A percentile compares a stretch with the other conserved stretches of the same genome.
phyloP scores from a whole-genome alignment of 2,888 invertebrate genomes.

The Xestia ashworthii region DNA sequence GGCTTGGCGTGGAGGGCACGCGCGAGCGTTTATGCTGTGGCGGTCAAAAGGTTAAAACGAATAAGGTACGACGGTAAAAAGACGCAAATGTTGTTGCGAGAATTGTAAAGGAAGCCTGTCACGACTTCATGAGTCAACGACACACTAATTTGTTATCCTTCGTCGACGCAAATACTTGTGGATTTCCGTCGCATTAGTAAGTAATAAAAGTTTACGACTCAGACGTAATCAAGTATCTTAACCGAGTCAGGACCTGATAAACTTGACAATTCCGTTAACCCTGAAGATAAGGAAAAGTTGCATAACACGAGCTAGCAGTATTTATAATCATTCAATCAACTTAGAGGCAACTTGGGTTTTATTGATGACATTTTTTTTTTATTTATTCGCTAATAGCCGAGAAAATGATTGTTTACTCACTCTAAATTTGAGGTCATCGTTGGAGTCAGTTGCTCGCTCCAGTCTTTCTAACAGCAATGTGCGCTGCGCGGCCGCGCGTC shows the following conservation, averaged over 20 bases:
- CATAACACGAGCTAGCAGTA: background rate
- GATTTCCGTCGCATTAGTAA: conserved; percentile 30
- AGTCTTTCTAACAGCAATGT: conserved; percentile 92
- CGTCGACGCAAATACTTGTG: conserved; percentile 21
- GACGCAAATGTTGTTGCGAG: conserved; percentile 14
- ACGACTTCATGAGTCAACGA: conserved; percentile 39
- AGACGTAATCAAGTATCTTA: conserved; percentile 16
- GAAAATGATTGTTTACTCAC: conserved; percentile 79
- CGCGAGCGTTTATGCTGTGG: too few relatives aligned
- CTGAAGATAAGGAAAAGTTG: conserved; percentile 36
- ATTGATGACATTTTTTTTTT: background rate
- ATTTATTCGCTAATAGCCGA: background rate
- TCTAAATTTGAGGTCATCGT: conserved; percentile 95
- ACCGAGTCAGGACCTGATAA: conserved; percentile 25
- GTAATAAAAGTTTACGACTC: conserved; percentile 47
- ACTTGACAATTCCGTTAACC: conserved; percentile 30
- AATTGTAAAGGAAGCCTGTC: conserved; percentile 40
- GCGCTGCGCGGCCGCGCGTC: conserved; percentile 92
- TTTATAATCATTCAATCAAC: background rate
- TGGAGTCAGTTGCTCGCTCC: conserved; percentile 94
- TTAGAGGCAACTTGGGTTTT: background rate
- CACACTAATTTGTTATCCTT: conserved; percentile 28
- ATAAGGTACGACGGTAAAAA: conserved; percentile 11
- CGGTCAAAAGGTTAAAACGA: too few relatives aligned
- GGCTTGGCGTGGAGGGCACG: too few relatives aligned